A percentile compares a stretch with the other conserved stretches of the same genome.
phyloP scores from a whole-genome alignment of 2,888 invertebrate genomes.

The Pomacea canaliculata region DNA sequence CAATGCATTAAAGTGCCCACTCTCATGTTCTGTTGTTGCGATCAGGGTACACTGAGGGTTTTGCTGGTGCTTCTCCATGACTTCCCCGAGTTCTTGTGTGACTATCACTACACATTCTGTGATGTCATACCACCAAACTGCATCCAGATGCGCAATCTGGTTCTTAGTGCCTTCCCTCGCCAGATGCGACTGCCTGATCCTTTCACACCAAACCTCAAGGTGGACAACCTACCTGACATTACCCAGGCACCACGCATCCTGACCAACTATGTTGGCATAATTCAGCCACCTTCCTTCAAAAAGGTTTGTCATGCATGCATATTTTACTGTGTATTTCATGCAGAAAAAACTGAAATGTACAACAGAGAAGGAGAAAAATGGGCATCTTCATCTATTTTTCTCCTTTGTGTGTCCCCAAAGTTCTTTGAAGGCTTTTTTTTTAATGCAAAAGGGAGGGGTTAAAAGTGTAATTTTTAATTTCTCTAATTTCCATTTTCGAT shows the following conservation, averaged over 20 bases:
- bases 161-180: conserved; percentile 96
- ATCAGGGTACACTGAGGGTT: conserved; percentile 84
- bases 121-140: conserved; percentile 99
- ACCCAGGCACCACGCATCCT: conserved; percentile 81
- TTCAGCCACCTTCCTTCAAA: conserved; percentile 89
- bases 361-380: background rate
- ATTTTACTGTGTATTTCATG: background rate
- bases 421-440: no score
- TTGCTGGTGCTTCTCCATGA: conserved; percentile 95
- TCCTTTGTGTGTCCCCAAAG: no score
- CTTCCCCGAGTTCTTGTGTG: conserved; percentile 99
- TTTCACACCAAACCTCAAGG: conserved; percentile 95
- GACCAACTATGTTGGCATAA: conserved; percentile 87
- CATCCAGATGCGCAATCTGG: conserved; percentile 97
- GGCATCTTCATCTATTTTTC: background rate
- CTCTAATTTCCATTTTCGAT: no score
- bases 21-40: background rate
- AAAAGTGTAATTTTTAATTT: no score
- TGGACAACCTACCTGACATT: conserved; percentile 61
- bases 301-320: conserved; percentile 73
- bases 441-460: no score
- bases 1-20: no score
- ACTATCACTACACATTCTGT: conserved; percentile 98
- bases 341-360: background rate
- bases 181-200: conserved; percentile 99